Conservation (phyloP, 2,888 invertebrate genomes). For the Andrena bicolor region DNA sequence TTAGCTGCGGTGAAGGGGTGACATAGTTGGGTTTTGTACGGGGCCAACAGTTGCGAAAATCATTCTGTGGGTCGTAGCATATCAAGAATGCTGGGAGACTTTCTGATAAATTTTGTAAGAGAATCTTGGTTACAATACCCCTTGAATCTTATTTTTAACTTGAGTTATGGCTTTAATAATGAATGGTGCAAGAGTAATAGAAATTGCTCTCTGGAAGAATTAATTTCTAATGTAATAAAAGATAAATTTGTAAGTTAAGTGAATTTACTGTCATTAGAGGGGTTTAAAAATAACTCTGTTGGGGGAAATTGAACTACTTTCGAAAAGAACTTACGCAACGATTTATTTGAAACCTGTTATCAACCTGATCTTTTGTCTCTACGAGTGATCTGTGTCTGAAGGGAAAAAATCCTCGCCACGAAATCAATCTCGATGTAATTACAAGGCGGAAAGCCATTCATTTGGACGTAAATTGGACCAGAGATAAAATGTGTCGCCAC, state of each 20-base stretch:
- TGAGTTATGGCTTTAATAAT: neutral
- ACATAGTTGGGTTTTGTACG: constrained; percentile 8
- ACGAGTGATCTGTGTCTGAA: neutral
- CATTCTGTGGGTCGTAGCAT: too few species aligned
- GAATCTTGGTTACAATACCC: neutral
- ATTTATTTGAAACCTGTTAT: neutral
- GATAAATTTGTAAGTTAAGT: too few species aligned
- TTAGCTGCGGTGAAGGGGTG: constrained; percentile 57
- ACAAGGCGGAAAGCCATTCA: constrained; percentile 25
- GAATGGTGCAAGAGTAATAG: neutral
- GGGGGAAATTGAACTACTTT: neutral
- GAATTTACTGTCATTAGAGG: too few species aligned
- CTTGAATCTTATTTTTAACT: neutral
- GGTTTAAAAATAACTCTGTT: too few species aligned
- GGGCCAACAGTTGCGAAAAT: neutral
- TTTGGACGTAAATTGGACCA: constrained; percentile 30
- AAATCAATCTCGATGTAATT: constrained; percentile 49
- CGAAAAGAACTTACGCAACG: neutral
- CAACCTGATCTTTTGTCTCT: neutral
- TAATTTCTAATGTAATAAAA: too few species aligned
- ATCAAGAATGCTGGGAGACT: too few species aligned
- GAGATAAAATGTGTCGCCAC: constrained; percentile 11
- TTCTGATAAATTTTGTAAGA: neutral
- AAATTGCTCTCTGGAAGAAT: neutral
- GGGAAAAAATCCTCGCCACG: neutral